Percentiles rank a stretch among this genome's conserved stretches.
Evolutionary conservation across 1,140 invertebrate species (phyloP).

Genomic region (Musca vetustissima): DNA sequence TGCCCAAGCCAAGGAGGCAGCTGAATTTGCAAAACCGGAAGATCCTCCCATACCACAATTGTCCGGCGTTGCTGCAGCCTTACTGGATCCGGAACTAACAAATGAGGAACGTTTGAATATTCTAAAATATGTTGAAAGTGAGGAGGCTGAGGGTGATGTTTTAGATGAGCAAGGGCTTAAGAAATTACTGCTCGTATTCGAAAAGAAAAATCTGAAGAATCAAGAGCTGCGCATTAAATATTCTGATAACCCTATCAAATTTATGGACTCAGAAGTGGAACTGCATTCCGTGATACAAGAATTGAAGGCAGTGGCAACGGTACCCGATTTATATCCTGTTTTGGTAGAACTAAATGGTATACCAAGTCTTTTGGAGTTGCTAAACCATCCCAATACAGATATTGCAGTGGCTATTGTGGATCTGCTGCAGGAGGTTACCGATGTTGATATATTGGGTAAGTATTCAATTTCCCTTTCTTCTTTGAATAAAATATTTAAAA

Average conservation of each 20-base stretch:
- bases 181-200: constrained; percentile 87
- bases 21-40: constrained; percentile 53
- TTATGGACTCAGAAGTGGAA: constrained; percentile 99
- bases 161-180: constrained; percentile 88
- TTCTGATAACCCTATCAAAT: constrained; percentile 95
- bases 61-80: constrained; percentile 35
- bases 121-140: constrained; percentile 78
- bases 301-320: constrained; percentile 91
- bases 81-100: constrained; percentile 57
- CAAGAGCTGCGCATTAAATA: constrained; percentile 99
- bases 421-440: constrained; percentile 90
- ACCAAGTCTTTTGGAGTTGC: constrained; percentile 86
- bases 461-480: background rate
- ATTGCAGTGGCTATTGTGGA: constrained; percentile 81
- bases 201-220: constrained; percentile 92
- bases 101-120: constrained; percentile 80
- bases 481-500: background rate
- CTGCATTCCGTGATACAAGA: constrained; percentile 91
- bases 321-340: constrained; percentile 91
- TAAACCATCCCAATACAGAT: constrained; percentile 97
- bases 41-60: constrained; percentile 37
- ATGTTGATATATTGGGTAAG: constrained; percentile 81
- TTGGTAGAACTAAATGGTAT: constrained; percentile 88
- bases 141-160: constrained; percentile 73
- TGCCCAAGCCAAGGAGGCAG: constrained; percentile 54